Conservation (phyloP, 2,888 invertebrate genomes). For the Vesta saturnalis region DNA sequence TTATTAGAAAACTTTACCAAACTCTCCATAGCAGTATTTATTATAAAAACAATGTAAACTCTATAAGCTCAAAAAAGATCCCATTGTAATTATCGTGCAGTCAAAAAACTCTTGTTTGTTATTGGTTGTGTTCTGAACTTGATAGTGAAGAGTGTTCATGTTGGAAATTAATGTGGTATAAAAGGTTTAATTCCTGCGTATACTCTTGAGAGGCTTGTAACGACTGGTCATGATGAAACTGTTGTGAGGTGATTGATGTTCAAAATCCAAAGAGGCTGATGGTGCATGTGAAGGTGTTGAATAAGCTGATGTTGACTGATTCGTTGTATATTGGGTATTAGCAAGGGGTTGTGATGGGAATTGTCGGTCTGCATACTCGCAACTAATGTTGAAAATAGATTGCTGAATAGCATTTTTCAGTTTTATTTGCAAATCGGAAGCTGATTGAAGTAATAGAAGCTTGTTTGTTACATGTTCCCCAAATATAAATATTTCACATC, state of each 20-base stretch:
- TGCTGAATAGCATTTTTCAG: conserved; percentile 12
- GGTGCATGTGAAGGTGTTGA: neutral
- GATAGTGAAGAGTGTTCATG: too few relatives aligned
- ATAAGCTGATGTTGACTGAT: neutral
- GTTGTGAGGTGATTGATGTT: neutral
- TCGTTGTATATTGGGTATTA: neutral
- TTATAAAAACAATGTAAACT: too few relatives aligned
- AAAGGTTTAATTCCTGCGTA: neutral
- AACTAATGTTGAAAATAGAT: conserved; percentile 3
- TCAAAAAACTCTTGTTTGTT: neutral
- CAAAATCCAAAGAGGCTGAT: neutral
- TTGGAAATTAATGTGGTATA: neutral
- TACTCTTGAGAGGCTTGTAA: neutral
- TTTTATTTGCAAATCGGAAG: conserved; percentile 3
- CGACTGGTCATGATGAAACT: neutral
- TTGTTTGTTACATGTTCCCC: neutral
- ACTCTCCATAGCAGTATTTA: neutral
- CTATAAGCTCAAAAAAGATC: too few relatives aligned
- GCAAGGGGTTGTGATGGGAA: neutral
- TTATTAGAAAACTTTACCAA: too few relatives aligned
- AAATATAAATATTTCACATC: too few relatives aligned
- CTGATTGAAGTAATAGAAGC: conserved; percentile 3
- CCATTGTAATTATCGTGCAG: too few relatives aligned
- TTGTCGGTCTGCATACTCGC: conserved; percentile 3
- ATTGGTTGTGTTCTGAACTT: neutral